Base-by-base conservation (phyloP, 2,113 vertebrate species). In the Platanista minor region DNA sequence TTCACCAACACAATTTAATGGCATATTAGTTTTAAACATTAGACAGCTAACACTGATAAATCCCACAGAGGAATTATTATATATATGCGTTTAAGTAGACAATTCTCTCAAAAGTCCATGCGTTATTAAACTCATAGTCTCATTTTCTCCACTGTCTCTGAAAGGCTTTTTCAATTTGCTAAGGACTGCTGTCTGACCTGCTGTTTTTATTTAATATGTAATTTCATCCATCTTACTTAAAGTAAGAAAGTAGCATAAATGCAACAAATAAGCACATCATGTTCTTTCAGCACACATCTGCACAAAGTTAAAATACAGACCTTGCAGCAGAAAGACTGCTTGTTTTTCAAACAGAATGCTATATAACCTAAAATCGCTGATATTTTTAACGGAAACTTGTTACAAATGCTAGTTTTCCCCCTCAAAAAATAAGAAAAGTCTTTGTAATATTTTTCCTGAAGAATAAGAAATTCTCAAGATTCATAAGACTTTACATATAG, bases 221-320 rank as follows among this genome's bases (percentile, higher is more conserved):
- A 99, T 99, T 99, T 98, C 98, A 99, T 98, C 98, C 98, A 97
- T 98, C 96, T 98, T 98, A 98, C 43, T 93, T 95, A 98, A 98
- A 98, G 96, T 97, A 98, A 98, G 98, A 98, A 98, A 98, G 97
- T 93, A 98, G 97, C 96, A 97, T 98, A 98, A 98, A 98, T 98
- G 97, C 85, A 98, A 98, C 98, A 99, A 98, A 99, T 98, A 98
- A 98, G 98, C 98, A 98, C 98, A 98, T 98, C 98, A 94, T 99
- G 99, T 98, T 98, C 99, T 99, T 98, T 98, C 98, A 98, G 98
- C 96, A 96, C 95, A 98, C 98, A 98, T 98, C 98, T 98, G 98
- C 92, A 98, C 77, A 83, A 98, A 98, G 98, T 98, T 98, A 99
- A 39, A 98, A 96, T 25, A 97, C 67, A 97, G 97, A 89, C 66